Evolutionary conservation across 1,140 invertebrate genomes (phyloP).

Genomic region (Brachionus rotundiformis): DNA sequence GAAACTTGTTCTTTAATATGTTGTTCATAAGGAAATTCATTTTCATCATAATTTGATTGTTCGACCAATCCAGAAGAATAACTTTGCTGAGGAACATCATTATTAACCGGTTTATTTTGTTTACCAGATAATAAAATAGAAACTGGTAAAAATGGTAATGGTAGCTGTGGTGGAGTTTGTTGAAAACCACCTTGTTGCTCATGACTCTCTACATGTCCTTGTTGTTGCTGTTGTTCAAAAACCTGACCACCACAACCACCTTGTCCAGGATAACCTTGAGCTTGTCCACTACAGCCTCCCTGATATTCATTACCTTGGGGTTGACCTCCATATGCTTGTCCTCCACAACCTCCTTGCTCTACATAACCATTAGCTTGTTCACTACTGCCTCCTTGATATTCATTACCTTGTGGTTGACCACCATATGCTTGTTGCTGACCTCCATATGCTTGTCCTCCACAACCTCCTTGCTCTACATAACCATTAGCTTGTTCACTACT

Average conservation of each 20-base stretch:
- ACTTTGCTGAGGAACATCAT: background rate
- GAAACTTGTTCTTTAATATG: background rate
- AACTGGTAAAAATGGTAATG: constrained; percentile 15
- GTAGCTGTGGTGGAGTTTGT: background rate
- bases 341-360: too few relatives aligned
- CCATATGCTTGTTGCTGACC: too few relatives aligned
- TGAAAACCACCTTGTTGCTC: background rate
- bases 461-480: too few relatives aligned
- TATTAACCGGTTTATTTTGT: background rate
- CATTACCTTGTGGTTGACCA: too few relatives aligned
- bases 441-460: too few relatives aligned
- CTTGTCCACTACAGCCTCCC: too few relatives aligned
- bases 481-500: too few relatives aligned
- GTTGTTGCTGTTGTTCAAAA: background rate
- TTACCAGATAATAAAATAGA: constrained; percentile 29
- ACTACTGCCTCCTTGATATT: too few relatives aligned
- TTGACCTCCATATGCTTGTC: too few relatives aligned
- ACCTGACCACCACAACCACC: background rate
- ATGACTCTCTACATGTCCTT: background rate
- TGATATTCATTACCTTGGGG: too few relatives aligned
- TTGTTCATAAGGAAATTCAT: background rate
- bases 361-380: too few relatives aligned
- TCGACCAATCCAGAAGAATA: background rate
- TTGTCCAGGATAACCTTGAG: too few relatives aligned
- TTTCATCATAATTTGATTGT: background rate